Evolutionary conservation across 2,888 invertebrate species (phyloP).

Genomic region (Eilema griseolum): DNA sequence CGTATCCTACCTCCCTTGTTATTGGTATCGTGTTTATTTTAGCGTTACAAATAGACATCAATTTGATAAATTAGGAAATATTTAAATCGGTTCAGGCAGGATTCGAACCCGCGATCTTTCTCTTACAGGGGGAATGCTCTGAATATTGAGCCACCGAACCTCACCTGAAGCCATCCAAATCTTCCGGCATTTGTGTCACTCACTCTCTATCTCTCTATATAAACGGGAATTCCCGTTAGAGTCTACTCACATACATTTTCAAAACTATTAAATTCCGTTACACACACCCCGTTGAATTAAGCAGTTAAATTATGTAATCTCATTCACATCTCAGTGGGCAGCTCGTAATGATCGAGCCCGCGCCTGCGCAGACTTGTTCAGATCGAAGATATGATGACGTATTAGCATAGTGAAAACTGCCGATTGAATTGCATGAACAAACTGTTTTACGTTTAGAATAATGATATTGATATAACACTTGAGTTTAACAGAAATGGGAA

Average conservation of each 20-base stretch:
- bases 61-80: too few relatives aligned
- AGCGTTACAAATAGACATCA: too few relatives aligned
- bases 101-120: too few relatives aligned
- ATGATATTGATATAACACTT: neutral
- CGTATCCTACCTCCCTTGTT: too few relatives aligned
- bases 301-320: conserved; percentile 58
- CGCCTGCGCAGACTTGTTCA: conserved; percentile 19
- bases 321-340: conserved; percentile 50
- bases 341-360: conserved; percentile 57
- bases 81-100: too few relatives aligned
- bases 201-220: neutral
- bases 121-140: too few relatives aligned
- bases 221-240: neutral
- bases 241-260: conserved; percentile 1
- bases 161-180: too few relatives aligned
- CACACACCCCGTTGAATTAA: conserved; percentile 37
- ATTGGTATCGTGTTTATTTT: too few relatives aligned
- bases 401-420: conserved; percentile 44
- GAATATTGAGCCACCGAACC: too few relatives aligned
- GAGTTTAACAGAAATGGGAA: neutral
- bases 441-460: conserved; percentile 11
- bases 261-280: conserved; percentile 3
- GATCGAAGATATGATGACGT: conserved; percentile 48
- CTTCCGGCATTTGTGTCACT: too few relatives aligned
- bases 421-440: conserved; percentile 25